Percentiles rank a stretch among this genome's conserved stretches.
Conservation (phyloP, 1,140 invertebrate species). For the Oppia nitens region DNA sequence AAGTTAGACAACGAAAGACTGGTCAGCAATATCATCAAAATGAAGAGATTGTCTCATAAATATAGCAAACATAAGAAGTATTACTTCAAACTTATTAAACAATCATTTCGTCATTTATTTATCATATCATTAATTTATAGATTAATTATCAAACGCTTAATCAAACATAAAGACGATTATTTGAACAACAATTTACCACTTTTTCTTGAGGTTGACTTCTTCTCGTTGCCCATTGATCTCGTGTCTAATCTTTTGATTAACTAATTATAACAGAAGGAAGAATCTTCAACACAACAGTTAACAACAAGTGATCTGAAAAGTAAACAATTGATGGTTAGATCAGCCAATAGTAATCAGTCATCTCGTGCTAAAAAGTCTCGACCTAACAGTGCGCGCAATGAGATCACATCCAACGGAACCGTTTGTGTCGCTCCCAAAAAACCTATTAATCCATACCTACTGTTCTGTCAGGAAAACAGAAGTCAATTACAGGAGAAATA, state of each 20-base stretch:
- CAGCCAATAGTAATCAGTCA: no score
- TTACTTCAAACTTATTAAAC: background rate
- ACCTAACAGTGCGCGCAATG: background rate
- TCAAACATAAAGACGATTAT: background rate
- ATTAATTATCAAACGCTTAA: background rate
- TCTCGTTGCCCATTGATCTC: no score
- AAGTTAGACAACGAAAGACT: constrained; percentile 7
- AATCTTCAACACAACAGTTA: no score
- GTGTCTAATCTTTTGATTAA: no score
- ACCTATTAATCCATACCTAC: constrained; percentile 2
- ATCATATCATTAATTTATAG: background rate
- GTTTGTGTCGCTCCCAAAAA: constrained; percentile 1
- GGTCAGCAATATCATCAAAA: background rate
- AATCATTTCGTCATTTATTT: background rate
- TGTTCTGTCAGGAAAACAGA: constrained; percentile 5
- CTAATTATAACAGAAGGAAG: no score
- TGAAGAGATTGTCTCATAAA: background rate
- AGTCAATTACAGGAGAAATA: background rate
- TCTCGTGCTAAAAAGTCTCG: no score
- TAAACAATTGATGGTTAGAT: no score
- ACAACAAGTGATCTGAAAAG: no score
- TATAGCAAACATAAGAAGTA: constrained; percentile 6
- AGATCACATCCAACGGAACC: background rate
- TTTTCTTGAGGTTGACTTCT: background rate
- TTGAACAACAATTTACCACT: background rate